Base-by-base conservation (phyloP, 2,888 invertebrate species). In the Trileptium ribeirensis region DNA sequence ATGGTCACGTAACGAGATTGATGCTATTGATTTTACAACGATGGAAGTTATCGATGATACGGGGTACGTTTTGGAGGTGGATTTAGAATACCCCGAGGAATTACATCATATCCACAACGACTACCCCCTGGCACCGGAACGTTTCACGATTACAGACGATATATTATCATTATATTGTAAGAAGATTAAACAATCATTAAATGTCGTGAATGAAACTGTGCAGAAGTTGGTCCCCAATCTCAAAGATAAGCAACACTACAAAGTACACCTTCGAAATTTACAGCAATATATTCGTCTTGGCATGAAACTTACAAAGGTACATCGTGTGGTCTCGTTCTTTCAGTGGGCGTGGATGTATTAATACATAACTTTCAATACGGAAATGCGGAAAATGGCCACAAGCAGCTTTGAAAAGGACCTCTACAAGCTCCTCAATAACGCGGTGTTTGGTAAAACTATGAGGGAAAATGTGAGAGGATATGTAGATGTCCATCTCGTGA, bases 381-480 rank as follows among this genome's bases (percentile, higher is more conserved):
- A 70, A 36, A 70, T 70, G 74, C 31, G 74, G 8, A 70, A 8
- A 70, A 31, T 15, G 8, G 74, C 74, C 8, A 31, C 8, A 31
- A 70, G 74, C 31, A n/a, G n/a, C 31, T 70, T 70, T 36, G 8
- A 70, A 70, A 70, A 70, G n/a, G 37, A 70, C 74, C 19, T 31
- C 8, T 70, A 34, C 31, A 70, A 36, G 31, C n/a, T 88, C 33
- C 86, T 88, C 86, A 88, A 88, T 81, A 89, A 89, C 82, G 81
- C 85, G 2, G 86, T 87, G 29, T 89, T 86, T 84, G 87, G 88
- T 1, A 90, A 89, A 85, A 88, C 88, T 0, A 89, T 89, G n/a
- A n/a, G n/a, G 87, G 89, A 89, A 84, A 89, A 90, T 85, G 87
- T 89, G 19, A 83, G 87, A 39, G 89, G 89, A 70, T 84, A 86